Evolutionary conservation across 2,888 invertebrate genomes (phyloP), one percentile per base, ranked within the genome.

Genomic region (Anoncus sp.): DNA sequence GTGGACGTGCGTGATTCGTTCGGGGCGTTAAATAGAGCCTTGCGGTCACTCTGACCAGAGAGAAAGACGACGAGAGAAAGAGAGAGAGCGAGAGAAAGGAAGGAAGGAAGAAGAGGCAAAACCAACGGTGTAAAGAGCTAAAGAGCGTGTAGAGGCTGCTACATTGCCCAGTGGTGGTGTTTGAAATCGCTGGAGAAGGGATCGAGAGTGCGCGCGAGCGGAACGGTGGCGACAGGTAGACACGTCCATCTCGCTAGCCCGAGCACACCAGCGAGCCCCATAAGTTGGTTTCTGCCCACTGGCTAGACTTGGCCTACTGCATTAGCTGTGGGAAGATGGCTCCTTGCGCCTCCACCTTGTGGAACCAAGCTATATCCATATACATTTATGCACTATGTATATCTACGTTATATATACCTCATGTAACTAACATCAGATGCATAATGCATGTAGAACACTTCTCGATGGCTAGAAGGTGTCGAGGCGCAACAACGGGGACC

Each of bases 381-480:
- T 20, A 24, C 4, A 14, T 18, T 43, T 40, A 18, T 18, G 22
- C 24, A 12, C 18, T 16, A 49, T 60, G 51, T 62, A 67, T 60
- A 60, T 38, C 18, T 18, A 43, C 43, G 18, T 79, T 82, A 82
- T 82, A 83, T 82, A 82, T 82, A 83, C 82, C 88, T 89, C 89
- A 87, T 89, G 90, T 83, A 87, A 89, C 87, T 88, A 89, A 88
- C 89, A 89, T 90, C 84, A 87, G 89, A 90, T 90, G 90, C 88
- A 90, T 90, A 87, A 90, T 90, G 86, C 85, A 89, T 89, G 81
- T 82, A 84, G 69, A 63, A 74, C 76, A 65, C 71, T 55, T 55
- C 71, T 74, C 85, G 86, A 85, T 84, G 85, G 84, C 79, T 77
- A 66, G 82, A 81, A 89, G 87, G 87, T 89, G 88, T 88, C 87